Percentiles rank a stretch among this genome's conserved stretches.
These are phyloP conservation scores for Tiliqua scincoides DNA, from an alignment of 2,113 vertebrate genomes.

Conservation along the genomic window DNA sequence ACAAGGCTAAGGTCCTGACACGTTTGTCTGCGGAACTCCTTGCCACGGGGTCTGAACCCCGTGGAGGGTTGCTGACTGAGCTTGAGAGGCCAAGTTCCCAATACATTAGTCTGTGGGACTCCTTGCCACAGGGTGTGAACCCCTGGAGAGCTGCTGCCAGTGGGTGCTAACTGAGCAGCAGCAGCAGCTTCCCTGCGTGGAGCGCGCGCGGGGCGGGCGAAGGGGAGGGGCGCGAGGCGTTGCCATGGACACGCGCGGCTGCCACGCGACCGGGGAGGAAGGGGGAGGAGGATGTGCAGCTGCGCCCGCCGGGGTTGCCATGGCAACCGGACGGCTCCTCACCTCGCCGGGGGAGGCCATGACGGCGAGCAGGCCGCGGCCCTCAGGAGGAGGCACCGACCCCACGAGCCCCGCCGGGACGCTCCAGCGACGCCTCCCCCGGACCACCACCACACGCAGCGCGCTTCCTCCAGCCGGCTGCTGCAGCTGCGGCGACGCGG, in stretches of 20 bases:
- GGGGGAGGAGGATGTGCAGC: not conserved
- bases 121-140: no score
- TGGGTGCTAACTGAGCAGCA: not conserved
- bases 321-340: not conserved
- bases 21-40: no score
- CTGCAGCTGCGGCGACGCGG: slow-evolving; percentile 16
- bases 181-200: no score
- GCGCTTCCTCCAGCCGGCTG: slow-evolving; percentile 30
- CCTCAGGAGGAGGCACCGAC: not conserved
- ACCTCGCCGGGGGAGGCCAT: slow-evolving; percentile 62
- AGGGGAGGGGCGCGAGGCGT: not conserved
- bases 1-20: no score
- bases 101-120: no score
- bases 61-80: no score
- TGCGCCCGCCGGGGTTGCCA: not conserved
- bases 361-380: not conserved
- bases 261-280: not conserved
- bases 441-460: not conserved
- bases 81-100: no score
- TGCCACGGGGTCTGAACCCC: no score
- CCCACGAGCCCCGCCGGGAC: slow-evolving; percentile 19
- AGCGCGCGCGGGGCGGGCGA: not conserved
- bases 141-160: not conserved
- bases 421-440: not conserved
- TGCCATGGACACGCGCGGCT: not conserved